phyloP scores from a whole-genome alignment of 2,797 vertebrate species.

The Chaetodon trifasciatus region DNA sequence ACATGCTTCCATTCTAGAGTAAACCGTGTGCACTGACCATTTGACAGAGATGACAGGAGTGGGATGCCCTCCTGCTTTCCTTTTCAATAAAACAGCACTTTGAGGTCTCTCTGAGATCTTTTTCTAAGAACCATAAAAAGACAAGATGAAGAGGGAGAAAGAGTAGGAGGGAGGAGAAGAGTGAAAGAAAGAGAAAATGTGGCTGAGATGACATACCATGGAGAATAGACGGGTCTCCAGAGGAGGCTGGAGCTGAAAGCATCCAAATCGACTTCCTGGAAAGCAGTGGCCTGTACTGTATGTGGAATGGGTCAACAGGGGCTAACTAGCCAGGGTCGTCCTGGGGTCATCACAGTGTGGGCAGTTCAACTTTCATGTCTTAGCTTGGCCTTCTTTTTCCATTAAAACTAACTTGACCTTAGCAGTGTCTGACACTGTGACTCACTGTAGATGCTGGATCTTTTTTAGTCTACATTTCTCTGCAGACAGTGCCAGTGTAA shows the following conservation, averaged over 20 bases:
- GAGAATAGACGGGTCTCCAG: slow-evolving; percentile 60
- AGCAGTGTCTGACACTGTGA: slow-evolving; percentile 11
- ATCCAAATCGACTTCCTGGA: slow-evolving; percentile 66
- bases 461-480: slow-evolving; percentile 24
- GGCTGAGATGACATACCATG: slow-evolving; percentile 42
- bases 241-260: slow-evolving; percentile 62
- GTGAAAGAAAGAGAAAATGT: slow-evolving; percentile 43
- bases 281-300: slow-evolving; percentile 33
- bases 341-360: slow-evolving; percentile 51
- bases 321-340: slow-evolving; percentile 59
- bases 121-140: slow-evolving; percentile 37
- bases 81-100: slow-evolving; percentile 54
- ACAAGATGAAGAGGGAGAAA: slow-evolving; percentile 21
- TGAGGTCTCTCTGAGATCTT: slow-evolving; percentile 53
- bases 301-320: slow-evolving; percentile 62
- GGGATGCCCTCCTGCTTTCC: slow-evolving; percentile 49
- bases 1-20: slow-evolving; percentile 32
- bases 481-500: neutral
- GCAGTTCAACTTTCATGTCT: slow-evolving; percentile 44
- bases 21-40: slow-evolving; percentile 66
- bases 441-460: slow-evolving; percentile 8
- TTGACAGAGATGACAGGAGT: slow-evolving; percentile 73
- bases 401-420: slow-evolving; percentile 38
- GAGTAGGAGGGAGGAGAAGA: slow-evolving; percentile 34
- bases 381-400: slow-evolving; percentile 30